Evolutionary conservation across 2,797 vertebrate genomes (phyloP), one percentile per base, ranked within the genome.

Genomic region (Macrochelys suwanniensis): DNA sequence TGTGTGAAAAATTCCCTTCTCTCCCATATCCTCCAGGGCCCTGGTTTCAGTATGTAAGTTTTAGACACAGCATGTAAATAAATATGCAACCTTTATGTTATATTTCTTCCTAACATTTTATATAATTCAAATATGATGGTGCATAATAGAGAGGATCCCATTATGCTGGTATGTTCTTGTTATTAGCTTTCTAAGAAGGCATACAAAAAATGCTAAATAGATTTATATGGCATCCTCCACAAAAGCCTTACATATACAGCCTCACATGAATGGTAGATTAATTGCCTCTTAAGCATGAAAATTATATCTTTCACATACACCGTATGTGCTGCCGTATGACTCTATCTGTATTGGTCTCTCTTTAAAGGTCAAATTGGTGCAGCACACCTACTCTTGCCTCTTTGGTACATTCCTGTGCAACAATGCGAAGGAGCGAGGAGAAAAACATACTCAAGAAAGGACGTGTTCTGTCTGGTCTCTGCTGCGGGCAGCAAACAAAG

Each of bases 371-470:
- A 99, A 99, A 97, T 98, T 99, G 98, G 99, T 99, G 96, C 99
- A 99, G 98, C 99, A 99, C 97, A 99, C 99, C 89, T 99, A 99
- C 98, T 99, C 99, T 93, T 99, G 99, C 98, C 98, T 99, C 95
- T 99, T 99, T 94, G 99, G 99, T 95, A 99, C 99, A 97, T 99
- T 99, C 98, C 98, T 99, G 98, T 99, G 99, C 97, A 99, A 99
- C 98, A 99, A 99, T 2, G 99, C 99, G 81, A 99, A 99, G 96
- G 99, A 99, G 98, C 98, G 99, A 90, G 99, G 99, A 90, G 99
- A 99, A 88, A 98, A 99, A 31, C 99, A 99, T 80, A 99, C 99
- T 91, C 99, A 99, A 98, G 99, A 99, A 97, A 98, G 99, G 94
- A 99, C 99, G 37, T 99, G 99, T 96, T 99, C 99, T 0, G 99